Evolutionary conservation across 2,113 vertebrate genomes (phyloP).

Genomic region (Platichthys stellatus): DNA sequence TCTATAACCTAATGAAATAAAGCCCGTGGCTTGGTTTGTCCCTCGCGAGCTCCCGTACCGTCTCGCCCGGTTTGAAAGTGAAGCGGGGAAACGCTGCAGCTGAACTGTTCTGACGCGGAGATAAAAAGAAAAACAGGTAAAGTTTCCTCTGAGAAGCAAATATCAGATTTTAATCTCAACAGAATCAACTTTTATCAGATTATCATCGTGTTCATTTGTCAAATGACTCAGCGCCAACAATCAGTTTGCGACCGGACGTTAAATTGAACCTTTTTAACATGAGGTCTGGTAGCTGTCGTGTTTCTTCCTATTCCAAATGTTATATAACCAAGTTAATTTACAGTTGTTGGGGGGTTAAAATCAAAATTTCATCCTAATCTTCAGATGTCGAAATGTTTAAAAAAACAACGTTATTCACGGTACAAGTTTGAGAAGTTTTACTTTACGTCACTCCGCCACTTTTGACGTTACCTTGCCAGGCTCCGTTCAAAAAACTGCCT

Average conservation of each 20-base stretch:
- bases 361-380: background rate
- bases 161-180: accelerated
- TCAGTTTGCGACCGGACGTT: background rate
- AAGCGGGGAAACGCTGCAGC: slow-evolving; percentile 48
- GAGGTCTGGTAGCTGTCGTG: background rate
- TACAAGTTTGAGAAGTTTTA: background rate
- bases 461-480: background rate
- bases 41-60: slow-evolving; percentile 30
- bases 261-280: background rate
- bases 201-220: background rate
- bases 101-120: background rate
- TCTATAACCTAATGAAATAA: too few relatives aligned
- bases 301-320: background rate
- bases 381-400: background rate
- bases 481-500: background rate
- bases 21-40: slow-evolving; percentile 39
- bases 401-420: background rate
- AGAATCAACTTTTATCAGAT: background rate
- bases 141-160: background rate
- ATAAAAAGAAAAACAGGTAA: slow-evolving; percentile 29
- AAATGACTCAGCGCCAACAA: background rate
- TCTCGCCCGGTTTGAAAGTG: slow-evolving; percentile 61
- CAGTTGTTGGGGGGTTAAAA: background rate
- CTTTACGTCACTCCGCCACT: background rate
- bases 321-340: background rate